Evolutionary conservation across 1,140 invertebrate species (phyloP), one percentile per base, ranked within the genome.

Genomic region (Pogonomyrmex californicus): DNA sequence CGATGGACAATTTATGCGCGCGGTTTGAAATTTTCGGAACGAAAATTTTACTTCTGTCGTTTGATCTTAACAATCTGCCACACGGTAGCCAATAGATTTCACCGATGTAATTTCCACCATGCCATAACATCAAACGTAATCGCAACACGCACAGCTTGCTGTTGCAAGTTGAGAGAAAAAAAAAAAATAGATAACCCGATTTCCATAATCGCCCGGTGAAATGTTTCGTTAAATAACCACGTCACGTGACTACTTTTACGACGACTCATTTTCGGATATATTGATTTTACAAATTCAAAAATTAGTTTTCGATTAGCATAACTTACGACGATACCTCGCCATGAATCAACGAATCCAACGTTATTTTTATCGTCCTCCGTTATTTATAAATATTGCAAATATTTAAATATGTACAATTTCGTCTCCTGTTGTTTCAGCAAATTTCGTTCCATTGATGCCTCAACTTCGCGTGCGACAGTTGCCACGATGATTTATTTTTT

Each of bases 41-140:
- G 12, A 12, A 9, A 66, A 79, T 33, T 3, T 7, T 14, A 5
- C 17, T 47, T 14, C 2, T n/a, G 58, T 49, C 17, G 17, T 5
- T 65, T 49, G 30, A 49, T 49, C 41, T 30, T 33, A 23, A 12
- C 36, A 33, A 23, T 41, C 33, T 38, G 76, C 44, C 65, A 49
- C 33, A 38, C 30, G 73, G 17, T 51, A 38, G n/a, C 33, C 33
- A 17, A 79, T 79, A 33, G 30, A 78, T 68, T 68, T 68, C 44
- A 23, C 36, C 30, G 47, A 41, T 17, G 38, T 77, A 60, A 77
- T 63, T 77, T 77, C 9, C 23, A 36, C 30, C 17, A 10, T 17
- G 17, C 17, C 56, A 33, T 58, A 58, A 2, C 68, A 30, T 5
- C 33, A 66, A 79, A 79, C 49, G n/a, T 66, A 47, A 79, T 79